phyloP scores from a whole-genome alignment of 2,113 vertebrate genomes.

The Tricholaema leucomelas region DNA sequence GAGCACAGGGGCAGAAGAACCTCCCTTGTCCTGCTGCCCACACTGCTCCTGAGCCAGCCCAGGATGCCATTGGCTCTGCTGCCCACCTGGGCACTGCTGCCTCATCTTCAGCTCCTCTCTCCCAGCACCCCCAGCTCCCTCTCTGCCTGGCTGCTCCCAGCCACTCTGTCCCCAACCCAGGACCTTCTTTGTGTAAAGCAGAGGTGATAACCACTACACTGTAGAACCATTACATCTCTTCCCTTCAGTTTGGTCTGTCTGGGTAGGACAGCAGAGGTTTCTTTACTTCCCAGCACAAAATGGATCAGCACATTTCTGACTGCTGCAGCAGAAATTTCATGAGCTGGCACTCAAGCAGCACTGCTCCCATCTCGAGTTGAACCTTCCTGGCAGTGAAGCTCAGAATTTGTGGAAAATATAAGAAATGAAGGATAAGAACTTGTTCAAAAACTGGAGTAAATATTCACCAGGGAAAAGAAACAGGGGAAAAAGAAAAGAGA shows the following conservation, averaged over 20 bases:
- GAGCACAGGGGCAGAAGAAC: too few relatives aligned
- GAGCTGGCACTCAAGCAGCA: not conserved
- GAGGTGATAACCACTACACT: too few relatives aligned
- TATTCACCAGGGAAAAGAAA: conserved; percentile 30
- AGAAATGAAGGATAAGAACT: not conserved
- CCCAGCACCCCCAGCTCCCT: too few relatives aligned
- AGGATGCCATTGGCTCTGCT: too few relatives aligned
- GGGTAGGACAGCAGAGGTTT: not conserved
- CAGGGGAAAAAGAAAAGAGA: not conserved
- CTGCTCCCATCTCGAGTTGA: not conserved
- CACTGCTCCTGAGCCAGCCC: too few relatives aligned
- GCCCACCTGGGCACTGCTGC: too few relatives aligned
- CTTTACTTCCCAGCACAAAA: not conserved
- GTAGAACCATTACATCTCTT: not conserved
- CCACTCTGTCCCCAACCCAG: too few relatives aligned
- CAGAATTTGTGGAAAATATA: not conserved
- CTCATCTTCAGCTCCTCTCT: too few relatives aligned
- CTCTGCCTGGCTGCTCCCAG: too few relatives aligned
- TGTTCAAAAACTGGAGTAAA: conserved; percentile 35
- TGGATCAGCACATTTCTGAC: not conserved
- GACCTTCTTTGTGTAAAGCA: too few relatives aligned
- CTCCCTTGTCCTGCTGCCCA: too few relatives aligned
- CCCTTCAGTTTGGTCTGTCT: not conserved
- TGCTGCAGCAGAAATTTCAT: not conserved
- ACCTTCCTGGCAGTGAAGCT: not conserved